Evolutionary conservation across 2,888 invertebrate species (phyloP).

Genomic region (Drosophila aldrichi): DNA sequence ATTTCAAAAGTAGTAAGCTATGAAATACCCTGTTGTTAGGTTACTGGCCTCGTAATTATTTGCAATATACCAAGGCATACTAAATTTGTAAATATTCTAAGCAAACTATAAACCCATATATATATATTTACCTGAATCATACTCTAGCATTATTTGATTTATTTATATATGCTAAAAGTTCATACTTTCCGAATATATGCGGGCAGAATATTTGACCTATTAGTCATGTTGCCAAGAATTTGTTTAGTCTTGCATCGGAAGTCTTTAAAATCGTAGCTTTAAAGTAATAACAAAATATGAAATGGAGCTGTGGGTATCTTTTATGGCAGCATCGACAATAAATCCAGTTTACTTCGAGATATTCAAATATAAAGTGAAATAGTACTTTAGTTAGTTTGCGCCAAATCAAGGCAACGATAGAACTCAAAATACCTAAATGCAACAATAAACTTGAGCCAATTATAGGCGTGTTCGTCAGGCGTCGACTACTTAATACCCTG

Average conservation of each 20-base stretch:
- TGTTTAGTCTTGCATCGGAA: too few relatives aligned
- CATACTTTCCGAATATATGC: too few relatives aligned
- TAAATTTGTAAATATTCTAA: not conserved
- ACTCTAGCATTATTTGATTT: not conserved
- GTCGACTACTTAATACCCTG: slow-evolving; percentile 19
- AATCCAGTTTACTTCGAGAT: not conserved
- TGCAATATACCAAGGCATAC: not conserved
- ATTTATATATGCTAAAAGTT: not conserved
- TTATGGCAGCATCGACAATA: not conserved
- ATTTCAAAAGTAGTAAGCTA: too few relatives aligned
- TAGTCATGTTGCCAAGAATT: too few relatives aligned
- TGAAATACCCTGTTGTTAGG: not conserved
- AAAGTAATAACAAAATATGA: not conserved
- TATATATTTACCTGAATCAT: not conserved
- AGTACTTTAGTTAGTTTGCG: slow-evolving; percentile 17
- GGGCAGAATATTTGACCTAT: not conserved
- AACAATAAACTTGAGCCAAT: slow-evolving; percentile 8
- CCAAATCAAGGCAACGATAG: slow-evolving; percentile 31
- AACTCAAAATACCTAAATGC: not conserved
- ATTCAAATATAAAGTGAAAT: not conserved
- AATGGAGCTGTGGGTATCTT: not conserved
- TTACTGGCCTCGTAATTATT: not conserved
- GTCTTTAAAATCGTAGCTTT: too few relatives aligned
- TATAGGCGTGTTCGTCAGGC: not conserved
- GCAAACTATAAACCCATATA: not conserved